Base-by-base conservation (phyloP, 2,797 vertebrate genomes). In the Columba guinea region DNA sequence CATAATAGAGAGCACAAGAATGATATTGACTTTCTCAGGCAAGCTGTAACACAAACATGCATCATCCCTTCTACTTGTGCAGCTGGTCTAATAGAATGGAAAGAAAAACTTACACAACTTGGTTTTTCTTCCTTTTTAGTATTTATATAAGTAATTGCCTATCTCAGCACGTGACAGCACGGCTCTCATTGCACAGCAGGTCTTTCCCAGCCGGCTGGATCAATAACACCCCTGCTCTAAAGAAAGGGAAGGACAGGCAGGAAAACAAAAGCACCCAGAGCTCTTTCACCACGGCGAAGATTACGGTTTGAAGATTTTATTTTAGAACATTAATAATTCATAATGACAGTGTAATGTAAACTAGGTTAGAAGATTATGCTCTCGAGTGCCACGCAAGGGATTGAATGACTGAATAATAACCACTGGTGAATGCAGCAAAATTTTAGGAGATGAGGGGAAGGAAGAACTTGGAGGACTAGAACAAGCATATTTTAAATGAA, bases 321-420 rank as follows among this genome's bases (percentile, higher is more conserved):
- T 96, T 96, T 96, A 95, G 84, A 87, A 64, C 71, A 77, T 93
- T 91, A 97, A 97, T 97, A 93, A 96, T 97, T 96, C 92, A 95
- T 90, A 77, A 65, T 92, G 87, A 96, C 95, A 87, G 89, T 94
- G 93, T 95, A 97, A 96, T 85, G 81, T 97, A 97, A 97, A 95
- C 94, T 97, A 92, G 93, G 93, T 85, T 95, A 95, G 92, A 92
- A 82, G 93, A 96, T 91, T 94, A 79, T 90, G 63, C 89, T 97
- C 93, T 96, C 96, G 93, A 95, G 90, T 93, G 94, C 93, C 93
- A 93, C 89, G 79, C 44, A 59, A 94, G 93, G 83, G 85, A 95
- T 93, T 95, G 96, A 96, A 94, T 96, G 94, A 94, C 96, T 88
- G 93, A 86, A 87, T 79, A 92, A 88, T 88, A 86, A 94, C 56